Evolutionary conservation across 2,888 invertebrate genomes (phyloP).

Genomic region (Microplitis deprimator): DNA sequence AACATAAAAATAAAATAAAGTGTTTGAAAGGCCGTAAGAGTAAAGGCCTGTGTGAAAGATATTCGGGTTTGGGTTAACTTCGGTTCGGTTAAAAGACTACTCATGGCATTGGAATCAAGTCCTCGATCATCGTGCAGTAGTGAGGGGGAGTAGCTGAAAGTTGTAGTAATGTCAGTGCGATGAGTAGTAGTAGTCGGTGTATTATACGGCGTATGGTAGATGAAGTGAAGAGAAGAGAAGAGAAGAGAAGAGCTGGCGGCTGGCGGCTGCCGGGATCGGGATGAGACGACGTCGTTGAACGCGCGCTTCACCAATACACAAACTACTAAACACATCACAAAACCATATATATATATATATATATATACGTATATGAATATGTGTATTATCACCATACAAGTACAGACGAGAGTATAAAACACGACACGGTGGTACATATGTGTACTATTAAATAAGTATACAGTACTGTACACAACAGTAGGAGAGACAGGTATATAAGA

Average conservation of each 20-base stretch:
- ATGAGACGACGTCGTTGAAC: background rate
- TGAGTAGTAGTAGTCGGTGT: constrained; percentile 6
- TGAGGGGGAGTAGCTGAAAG: constrained; percentile 28
- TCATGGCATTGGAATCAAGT: constrained; percentile 45
- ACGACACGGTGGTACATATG: background rate
- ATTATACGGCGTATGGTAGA: background rate
- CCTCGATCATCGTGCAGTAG: constrained; percentile 11
- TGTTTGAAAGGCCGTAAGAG: no score
- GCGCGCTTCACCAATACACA: constrained; percentile 21
- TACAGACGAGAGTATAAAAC: no score
- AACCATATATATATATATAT: background rate
- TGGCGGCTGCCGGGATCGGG: background rate
- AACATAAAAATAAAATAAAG: no score
- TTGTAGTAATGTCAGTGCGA: constrained; percentile 7
- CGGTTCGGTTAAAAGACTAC: constrained; percentile 45
- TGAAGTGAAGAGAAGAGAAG: background rate
- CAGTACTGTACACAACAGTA: background rate
- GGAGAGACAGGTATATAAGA: constrained; percentile 47
- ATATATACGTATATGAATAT: no score
- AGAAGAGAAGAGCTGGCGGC: constrained; percentile 1
- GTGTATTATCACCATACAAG: no score
- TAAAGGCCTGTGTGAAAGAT: background rate
- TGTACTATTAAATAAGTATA: background rate
- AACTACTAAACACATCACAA: background rate
- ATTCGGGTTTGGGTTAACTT: background rate